Evolutionary conservation across 2,888 invertebrate genomes (phyloP).

Genomic region (Catocala sponsa): DNA sequence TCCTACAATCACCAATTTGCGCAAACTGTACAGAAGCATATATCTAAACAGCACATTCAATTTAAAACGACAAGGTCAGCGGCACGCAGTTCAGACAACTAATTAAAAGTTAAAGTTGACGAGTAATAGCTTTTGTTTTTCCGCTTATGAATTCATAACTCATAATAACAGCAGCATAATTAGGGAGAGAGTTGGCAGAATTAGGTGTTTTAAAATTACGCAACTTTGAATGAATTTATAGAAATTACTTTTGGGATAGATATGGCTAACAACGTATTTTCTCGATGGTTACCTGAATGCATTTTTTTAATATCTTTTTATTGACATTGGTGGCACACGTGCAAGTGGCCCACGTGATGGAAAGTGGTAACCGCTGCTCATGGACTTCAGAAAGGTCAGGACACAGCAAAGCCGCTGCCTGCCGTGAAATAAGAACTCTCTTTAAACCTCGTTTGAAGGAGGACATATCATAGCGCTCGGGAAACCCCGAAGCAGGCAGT

Average conservation of each 20-base stretch:
- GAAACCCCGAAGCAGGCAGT: too few species aligned
- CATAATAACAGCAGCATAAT: slow-evolving; percentile 56
- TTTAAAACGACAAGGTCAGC: slow-evolving; percentile 37
- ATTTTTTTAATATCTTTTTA: too few species aligned
- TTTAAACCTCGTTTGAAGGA: too few species aligned
- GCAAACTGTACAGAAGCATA: slow-evolving; percentile 2
- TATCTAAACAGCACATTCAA: slow-evolving; percentile 16
- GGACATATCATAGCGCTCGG: too few species aligned
- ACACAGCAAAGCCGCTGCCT: too few species aligned
- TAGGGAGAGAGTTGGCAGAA: slow-evolving; percentile 38
- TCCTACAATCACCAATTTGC: slow-evolving; percentile 2
- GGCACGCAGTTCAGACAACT: slow-evolving; percentile 52
- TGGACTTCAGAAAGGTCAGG: too few species aligned
- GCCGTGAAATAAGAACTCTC: too few species aligned
- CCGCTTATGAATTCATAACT: slow-evolving; percentile 67
- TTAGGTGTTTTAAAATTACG: slow-evolving; percentile 32
- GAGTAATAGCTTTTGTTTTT: slow-evolving; percentile 69
- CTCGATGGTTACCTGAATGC: too few species aligned
- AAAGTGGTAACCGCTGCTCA: too few species aligned
- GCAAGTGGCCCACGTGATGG: too few species aligned
- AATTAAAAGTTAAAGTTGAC: slow-evolving; percentile 68
- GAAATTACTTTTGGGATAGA: slow-evolving; percentile 7
- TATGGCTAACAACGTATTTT: too few species aligned
- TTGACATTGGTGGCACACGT: too few species aligned
- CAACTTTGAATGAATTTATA: slow-evolving; percentile 33